Conservation (phyloP, 2,888 invertebrate genomes). For the Xestia sexstrigata region DNA sequence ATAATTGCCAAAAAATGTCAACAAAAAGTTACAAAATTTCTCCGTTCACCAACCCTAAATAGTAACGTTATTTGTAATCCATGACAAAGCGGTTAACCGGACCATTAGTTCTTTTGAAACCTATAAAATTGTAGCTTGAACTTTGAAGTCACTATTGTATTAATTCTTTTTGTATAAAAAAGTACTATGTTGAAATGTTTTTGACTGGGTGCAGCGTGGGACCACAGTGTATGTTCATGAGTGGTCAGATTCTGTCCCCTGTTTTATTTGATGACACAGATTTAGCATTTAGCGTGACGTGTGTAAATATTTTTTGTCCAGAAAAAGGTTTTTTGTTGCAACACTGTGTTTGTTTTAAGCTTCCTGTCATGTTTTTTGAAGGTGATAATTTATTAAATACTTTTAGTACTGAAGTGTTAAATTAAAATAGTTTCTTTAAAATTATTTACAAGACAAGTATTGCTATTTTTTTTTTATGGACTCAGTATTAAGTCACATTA, state of each 20-base stretch:
- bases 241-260: constrained; percentile 28
- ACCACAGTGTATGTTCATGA: constrained; percentile 50
- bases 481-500: background rate
- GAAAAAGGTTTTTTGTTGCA: background rate
- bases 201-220: constrained; percentile 74
- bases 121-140: constrained; percentile 68
- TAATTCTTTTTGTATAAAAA: constrained; percentile 51
- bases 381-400: background rate
- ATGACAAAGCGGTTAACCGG: constrained; percentile 83
- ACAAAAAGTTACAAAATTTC: constrained; percentile 43
- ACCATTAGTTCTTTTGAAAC: constrained; percentile 84
- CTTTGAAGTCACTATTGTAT: constrained; percentile 62
- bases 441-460: background rate
- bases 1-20: constrained; percentile 44
- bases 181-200: constrained; percentile 71
- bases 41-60: constrained; percentile 57
- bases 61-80: constrained; percentile 75
- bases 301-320: constrained; percentile 19
- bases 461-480: background rate
- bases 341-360: constrained; percentile 12
- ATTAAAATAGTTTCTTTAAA: background rate
- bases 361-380: constrained; percentile 16
- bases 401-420: background rate
- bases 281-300: constrained; percentile 42
- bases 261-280: constrained; percentile 56